Conservation (phyloP, 1,140 invertebrate genomes). For the Bombus consobrinus region DNA sequence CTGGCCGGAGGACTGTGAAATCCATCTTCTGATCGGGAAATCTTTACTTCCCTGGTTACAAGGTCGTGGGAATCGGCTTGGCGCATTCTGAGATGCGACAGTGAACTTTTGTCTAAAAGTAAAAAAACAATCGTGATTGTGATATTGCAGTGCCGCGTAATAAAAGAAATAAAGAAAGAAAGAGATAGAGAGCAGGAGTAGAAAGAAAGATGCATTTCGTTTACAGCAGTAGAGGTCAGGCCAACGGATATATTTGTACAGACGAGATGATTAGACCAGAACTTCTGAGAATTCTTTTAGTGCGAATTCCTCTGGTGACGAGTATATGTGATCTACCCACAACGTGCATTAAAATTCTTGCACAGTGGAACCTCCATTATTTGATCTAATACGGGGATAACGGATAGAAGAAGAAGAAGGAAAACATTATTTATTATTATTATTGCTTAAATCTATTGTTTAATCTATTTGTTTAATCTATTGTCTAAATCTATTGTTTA, state of each 20-base stretch:
- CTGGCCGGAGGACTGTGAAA: background rate
- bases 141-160: background rate
- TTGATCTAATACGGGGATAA: too few species aligned
- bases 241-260: background rate
- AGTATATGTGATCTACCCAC: background rate
- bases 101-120: background rate
- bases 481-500: too few species aligned
- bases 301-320: background rate
- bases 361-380: too few species aligned
- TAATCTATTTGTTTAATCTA: too few species aligned
- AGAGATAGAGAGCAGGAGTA: background rate
- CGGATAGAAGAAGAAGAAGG: too few species aligned
- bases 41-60: background rate
- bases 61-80: background rate
- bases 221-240: background rate
- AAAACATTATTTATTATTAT: too few species aligned
- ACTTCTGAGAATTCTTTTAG: background rate
- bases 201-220: background rate
- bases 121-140: background rate
- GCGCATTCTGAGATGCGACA: background rate
- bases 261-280: background rate
- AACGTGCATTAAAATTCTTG: background rate
- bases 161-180: background rate
- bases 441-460: too few species aligned
- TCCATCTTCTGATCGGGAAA: background rate